phyloP scores from a whole-genome alignment of 2,888 invertebrate genomes.

The Rotaria magnacalcarata region DNA sequence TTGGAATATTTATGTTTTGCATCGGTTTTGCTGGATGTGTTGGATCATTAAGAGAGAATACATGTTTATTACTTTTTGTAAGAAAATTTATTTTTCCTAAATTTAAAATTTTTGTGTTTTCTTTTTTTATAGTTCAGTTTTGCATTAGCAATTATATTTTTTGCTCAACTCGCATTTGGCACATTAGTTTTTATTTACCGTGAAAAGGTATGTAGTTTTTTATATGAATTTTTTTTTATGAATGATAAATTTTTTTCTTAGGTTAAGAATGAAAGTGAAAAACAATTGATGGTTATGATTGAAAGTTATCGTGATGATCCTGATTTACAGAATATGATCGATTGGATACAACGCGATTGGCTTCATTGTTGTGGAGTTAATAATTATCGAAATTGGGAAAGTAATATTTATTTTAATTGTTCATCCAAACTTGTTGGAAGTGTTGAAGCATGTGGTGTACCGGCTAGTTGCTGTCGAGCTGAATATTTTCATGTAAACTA shows the following conservation, averaged over 20 bases:
- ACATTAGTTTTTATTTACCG: conserved; percentile 81
- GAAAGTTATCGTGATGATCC: conserved; percentile 93
- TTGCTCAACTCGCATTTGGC: conserved; percentile 82
- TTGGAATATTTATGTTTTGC: conserved; percentile 83
- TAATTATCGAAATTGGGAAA: conserved; percentile 93
- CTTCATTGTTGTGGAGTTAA: conserved; percentile 92
- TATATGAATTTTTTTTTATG: background rate
- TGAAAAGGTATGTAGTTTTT: conserved; percentile 49
- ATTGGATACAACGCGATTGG: conserved; percentile 98
- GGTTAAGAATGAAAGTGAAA: conserved; percentile 51
- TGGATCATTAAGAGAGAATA: conserved; percentile 72
- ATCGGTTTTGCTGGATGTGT: conserved; percentile 95
- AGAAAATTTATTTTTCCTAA: background rate
- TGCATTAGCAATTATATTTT: conserved; percentile 76
- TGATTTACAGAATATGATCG: conserved; percentile 92
- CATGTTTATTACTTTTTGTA: conserved; percentile 44
- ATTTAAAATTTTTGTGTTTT: too few species aligned
- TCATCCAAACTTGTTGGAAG: conserved; percentile 74
- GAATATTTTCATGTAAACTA: conserved; percentile 53
- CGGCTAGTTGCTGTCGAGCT: conserved; percentile 87
- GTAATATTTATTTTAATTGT: conserved; percentile 94
- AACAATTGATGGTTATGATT: conserved; percentile 78
- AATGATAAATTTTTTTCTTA: background rate
- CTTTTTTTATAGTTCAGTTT: conserved; percentile 77
- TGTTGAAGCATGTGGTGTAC: conserved; percentile 93